Base-by-base conservation (phyloP, 1,140 invertebrate genomes). In the Drosophila watanabei region DNA sequence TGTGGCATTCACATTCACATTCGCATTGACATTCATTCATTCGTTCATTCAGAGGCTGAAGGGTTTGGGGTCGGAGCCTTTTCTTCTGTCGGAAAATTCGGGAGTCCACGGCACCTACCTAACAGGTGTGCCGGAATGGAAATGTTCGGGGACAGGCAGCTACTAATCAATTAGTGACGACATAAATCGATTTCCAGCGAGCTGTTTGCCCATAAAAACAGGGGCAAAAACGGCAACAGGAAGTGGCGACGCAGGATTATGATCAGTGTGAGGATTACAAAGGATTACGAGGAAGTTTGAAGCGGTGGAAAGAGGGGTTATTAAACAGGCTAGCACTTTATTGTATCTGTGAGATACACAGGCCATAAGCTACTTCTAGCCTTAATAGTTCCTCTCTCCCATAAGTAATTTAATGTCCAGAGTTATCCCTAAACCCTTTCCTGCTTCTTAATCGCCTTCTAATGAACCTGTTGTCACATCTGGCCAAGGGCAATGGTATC, bases 121-220 rank as follows among this genome's bases (percentile, higher is more conserved):
- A 70, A 83, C 83, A 88, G 83, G 84, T 88, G 84, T 80, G 84
- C 65, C 68, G 37, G 54, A 86, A 75, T 86, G 80, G 45, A 88
- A 76, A 82, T 68, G 62, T 72, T 75, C 72, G 8, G 24, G 24
- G 24, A 24, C 24, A 24, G 37, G 52, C 35, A 30, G 30, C 30
- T 49, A 64, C 69, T 80, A 80, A 87, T 87, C 84, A 83, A 81
- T 85, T 69, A 64, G 49, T 41, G 48, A 54, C 46, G 60, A 60
- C 43, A 73, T 73, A 73, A 82, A 56, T 51, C 33, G 46, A 75
- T 61, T 80, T 48, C 24, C 54, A 72, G 49, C 16, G 49, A 49
- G 8, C 14, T 28, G 46, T 49, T 72, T 71, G 66, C 24, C 24
- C 24, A 24, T 24, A 24, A 30, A 60, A 24, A 8, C 1, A 11